A percentile compares a stretch with the other conserved stretches of the same genome.
These are phyloP conservation scores for Aphelinus certus DNA, from an alignment of 1,140 invertebrate species.

Conservation along the genomic window DNA sequence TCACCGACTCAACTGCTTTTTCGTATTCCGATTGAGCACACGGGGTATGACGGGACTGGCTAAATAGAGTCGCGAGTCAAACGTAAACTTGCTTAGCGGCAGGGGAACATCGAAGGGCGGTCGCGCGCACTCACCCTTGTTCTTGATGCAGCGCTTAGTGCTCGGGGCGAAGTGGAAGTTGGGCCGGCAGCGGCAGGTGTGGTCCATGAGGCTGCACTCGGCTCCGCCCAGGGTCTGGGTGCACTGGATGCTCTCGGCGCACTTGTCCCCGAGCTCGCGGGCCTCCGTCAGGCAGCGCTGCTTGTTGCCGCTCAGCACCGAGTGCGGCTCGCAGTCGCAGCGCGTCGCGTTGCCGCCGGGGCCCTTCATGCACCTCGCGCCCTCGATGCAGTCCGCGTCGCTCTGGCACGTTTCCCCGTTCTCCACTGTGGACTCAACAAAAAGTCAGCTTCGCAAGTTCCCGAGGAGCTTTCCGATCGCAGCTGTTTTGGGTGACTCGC, in stretches of 20 bases:
- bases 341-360: neutral
- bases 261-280: neutral
- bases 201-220: neutral
- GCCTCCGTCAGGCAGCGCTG: neutral
- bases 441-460: neutral
- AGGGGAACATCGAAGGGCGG: too few relatives aligned
- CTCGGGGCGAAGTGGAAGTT: neutral
- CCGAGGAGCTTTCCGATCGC: too few relatives aligned
- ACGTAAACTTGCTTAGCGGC: too few relatives aligned
- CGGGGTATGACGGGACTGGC: too few relatives aligned
- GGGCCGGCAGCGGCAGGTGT: neutral
- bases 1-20: too few relatives aligned
- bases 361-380: neutral
- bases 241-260: neutral
- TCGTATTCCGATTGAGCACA: too few relatives aligned
- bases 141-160: constrained; percentile 5
- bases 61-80: too few relatives aligned
- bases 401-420: too few relatives aligned
- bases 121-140: neutral
- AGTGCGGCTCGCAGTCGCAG: neutral
- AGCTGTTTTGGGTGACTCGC: too few relatives aligned
- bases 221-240: neutral
- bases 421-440: constrained; percentile 13
- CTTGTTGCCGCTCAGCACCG: neutral
- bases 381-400: neutral